phyloP scores from a whole-genome alignment of 2,797 vertebrate genomes.

The Tamandua tetradactyla region DNA sequence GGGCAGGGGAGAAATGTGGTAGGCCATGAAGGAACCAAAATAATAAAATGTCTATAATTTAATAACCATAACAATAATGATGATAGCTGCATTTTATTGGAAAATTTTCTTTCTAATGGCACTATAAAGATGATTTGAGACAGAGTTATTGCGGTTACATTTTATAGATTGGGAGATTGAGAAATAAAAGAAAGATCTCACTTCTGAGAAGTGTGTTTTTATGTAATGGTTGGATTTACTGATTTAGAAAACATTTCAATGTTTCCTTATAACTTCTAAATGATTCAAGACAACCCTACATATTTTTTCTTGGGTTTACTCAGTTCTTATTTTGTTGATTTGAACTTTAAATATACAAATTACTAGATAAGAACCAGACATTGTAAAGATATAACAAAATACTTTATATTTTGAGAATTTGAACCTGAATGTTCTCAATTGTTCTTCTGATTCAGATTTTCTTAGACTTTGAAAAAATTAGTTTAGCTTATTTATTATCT shows the following conservation, averaged over 20 bases:
- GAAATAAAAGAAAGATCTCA: neutral
- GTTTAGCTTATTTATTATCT: neutral
- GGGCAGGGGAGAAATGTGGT: fast-evolving
- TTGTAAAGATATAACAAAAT: neutral
- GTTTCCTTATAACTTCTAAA: neutral
- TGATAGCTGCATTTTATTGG: neutral
- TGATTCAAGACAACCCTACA: neutral
- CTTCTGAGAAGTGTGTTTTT: neutral
- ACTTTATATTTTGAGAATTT: neutral
- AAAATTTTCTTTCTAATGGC: neutral
- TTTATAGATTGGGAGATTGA: neutral
- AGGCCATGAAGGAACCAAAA: neutral
- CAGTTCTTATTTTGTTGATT: neutral
- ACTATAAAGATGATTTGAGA: neutral
- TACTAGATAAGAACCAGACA: neutral
- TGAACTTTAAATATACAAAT: neutral
- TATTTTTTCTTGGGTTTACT: neutral
- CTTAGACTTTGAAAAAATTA: neutral
- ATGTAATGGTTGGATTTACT: neutral
- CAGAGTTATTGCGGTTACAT: neutral
- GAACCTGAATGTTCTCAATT: neutral
- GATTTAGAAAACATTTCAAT: neutral
- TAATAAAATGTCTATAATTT: neutral
- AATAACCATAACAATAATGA: neutral
- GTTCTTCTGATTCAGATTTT: neutral